phyloP scores from a whole-genome alignment of 1,140 invertebrate genomes.

The Myzus persicae region DNA sequence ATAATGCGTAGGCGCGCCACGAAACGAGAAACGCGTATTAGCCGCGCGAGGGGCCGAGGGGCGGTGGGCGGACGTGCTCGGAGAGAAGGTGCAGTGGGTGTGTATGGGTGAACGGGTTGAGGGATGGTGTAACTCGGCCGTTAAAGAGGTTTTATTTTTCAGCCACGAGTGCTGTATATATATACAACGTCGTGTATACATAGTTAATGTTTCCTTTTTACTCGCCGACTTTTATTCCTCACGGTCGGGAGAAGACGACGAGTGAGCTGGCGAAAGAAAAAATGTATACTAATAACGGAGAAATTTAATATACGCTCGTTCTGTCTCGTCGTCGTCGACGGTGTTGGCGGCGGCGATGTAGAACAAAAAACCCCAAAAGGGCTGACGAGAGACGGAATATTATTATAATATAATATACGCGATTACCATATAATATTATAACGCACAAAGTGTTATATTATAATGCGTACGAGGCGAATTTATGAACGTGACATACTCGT shows the following conservation, averaged over 20 bases:
- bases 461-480: not conserved
- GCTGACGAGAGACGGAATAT: not conserved
- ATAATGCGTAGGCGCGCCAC: not conserved
- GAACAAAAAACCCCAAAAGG: not conserved
- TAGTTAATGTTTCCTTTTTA: constrained; percentile 19
- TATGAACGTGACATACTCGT: no score
- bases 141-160: constrained; percentile 10
- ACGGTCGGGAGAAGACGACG: not conserved
- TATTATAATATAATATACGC: not conserved
- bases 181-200: not conserved
- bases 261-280: not conserved
- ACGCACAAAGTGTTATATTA: not conserved
- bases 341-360: not conserved
- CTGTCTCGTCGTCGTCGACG: not conserved
- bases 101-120: not conserved
- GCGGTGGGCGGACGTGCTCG: no score
- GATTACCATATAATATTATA: not conserved
- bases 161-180: not conserved
- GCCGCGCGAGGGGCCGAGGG: not conserved
- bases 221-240: not conserved
- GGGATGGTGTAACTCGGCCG: not conserved
- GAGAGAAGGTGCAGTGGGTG: no score
- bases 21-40: not conserved
- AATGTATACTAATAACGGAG: not conserved
- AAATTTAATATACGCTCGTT: not conserved